Percentiles rank a stretch among this genome's conserved stretches.
Evolutionary conservation across 1,140 invertebrate species (phyloP).

Genomic region (Apis florea): DNA sequence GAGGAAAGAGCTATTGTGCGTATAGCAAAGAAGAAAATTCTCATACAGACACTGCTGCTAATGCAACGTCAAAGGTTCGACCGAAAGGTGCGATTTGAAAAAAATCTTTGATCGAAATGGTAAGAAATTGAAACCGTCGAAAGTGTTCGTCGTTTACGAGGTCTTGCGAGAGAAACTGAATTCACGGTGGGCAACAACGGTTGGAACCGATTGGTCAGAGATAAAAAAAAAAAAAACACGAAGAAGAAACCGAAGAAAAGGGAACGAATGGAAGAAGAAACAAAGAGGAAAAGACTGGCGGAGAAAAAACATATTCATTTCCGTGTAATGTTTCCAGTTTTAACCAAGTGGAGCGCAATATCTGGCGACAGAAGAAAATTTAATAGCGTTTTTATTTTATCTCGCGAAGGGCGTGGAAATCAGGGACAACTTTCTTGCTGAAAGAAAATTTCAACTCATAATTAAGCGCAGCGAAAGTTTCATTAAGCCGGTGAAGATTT

Average conservation of each 20-base stretch:
- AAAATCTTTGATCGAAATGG: constrained; percentile 3
- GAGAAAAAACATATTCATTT: background rate
- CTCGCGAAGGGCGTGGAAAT: background rate
- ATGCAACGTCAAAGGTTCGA: constrained; percentile 13
- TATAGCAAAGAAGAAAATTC: constrained; percentile 5
- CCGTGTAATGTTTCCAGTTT: background rate
- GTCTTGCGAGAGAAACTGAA: background rate
- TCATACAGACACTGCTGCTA: background rate
- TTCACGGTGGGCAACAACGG: background rate
- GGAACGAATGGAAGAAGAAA: background rate
- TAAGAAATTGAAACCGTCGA: background rate
- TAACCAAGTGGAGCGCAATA: background rate
- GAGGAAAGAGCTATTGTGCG: constrained; percentile 7
- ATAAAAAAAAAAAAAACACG: too few species aligned
- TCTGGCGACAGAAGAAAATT: background rate
- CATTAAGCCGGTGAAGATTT: background rate
- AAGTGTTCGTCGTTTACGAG: background rate
- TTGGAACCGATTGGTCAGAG: background rate
- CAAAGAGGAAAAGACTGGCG: background rate
- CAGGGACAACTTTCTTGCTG: background rate
- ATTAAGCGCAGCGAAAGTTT: constrained; percentile 1
- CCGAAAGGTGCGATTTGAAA: constrained; percentile 14
- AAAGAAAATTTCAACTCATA: constrained; percentile 18
- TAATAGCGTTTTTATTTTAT: background rate
- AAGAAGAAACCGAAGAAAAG: too few species aligned